phyloP scores from a whole-genome alignment of 2,797 vertebrate genomes.

The Mionectes olivaceus region DNA sequence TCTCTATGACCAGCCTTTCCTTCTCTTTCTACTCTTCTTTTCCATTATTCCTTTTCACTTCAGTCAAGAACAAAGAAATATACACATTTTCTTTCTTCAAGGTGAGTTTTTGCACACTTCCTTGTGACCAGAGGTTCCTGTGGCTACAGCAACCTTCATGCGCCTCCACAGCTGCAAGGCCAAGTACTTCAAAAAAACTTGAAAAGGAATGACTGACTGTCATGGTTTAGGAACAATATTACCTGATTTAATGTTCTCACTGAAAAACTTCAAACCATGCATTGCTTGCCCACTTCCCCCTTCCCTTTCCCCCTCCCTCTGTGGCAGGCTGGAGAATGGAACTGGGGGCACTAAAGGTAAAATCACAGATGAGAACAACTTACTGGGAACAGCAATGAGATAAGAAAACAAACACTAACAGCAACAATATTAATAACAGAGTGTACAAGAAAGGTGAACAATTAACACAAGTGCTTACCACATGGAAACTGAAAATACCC shows the following conservation, averaged over 20 bases:
- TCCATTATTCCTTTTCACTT: background rate
- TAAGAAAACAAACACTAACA: background rate
- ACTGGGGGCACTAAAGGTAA: background rate
- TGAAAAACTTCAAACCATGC: background rate
- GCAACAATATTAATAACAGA: background rate
- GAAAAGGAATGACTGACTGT: background rate
- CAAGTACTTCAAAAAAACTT: constrained; percentile 28
- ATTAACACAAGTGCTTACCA: accelerated
- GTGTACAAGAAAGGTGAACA: accelerated
- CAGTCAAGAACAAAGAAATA: background rate
- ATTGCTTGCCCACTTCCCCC: accelerated
- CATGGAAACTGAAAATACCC: background rate
- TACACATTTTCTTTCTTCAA: background rate
- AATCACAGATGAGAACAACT: background rate
- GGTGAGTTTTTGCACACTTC: background rate
- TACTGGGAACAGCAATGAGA: background rate
- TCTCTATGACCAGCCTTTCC: background rate
- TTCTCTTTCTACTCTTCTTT: background rate
- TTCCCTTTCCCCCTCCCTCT: background rate
- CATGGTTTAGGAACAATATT: background rate
- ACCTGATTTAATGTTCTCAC: background rate
- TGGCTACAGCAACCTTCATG: background rate
- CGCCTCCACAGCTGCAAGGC: constrained; percentile 10
- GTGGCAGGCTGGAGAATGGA: background rate
- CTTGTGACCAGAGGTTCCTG: background rate